Conservation (phyloP, 1,140 invertebrate species). For the Drosophila pachea region DNA sequence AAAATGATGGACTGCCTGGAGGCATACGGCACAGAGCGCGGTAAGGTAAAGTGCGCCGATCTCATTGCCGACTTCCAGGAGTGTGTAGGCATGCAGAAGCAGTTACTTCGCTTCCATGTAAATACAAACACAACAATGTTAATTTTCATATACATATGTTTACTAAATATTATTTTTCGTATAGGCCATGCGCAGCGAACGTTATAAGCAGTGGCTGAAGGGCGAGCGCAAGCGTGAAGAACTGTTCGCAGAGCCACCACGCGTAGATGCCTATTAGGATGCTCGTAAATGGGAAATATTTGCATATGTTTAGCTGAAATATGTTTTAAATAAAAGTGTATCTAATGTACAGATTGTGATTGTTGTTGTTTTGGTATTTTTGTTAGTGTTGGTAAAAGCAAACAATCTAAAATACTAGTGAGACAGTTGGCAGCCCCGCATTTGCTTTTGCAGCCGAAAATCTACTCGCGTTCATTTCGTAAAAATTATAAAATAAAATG, state of each 20-base stretch:
- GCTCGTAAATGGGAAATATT: conserved; percentile 24
- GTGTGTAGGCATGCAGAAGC: conserved; percentile 82
- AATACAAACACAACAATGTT: conserved; percentile 22
- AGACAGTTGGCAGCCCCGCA: conserved; percentile 34
- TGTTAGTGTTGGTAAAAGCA: background rate
- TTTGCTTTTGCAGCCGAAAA: conserved; percentile 43
- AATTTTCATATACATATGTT: background rate
- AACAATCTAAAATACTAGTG: background rate
- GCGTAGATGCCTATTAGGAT: conserved; percentile 79
- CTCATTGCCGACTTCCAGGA: conserved; percentile 84
- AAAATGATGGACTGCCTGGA: conserved; percentile 86
- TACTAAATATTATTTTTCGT: conserved; percentile 24
- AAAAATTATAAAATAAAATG: conserved; percentile 42
- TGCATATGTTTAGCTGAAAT: conserved; percentile 50
- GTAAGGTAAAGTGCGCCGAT: conserved; percentile 81
- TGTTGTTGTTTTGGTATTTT: conserved; percentile 20
- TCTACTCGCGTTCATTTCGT: conserved; percentile 17
- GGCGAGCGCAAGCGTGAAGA: conserved; percentile 80
- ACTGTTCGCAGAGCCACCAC: conserved; percentile 79
- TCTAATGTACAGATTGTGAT: conserved; percentile 10
- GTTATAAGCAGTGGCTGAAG: conserved; percentile 79
- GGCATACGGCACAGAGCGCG: conserved; percentile 84
- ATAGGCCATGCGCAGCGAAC: conserved; percentile 81
- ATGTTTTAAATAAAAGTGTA: conserved; percentile 58
- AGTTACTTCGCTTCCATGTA: conserved; percentile 81